These are phyloP conservation scores for Troglohyphantes excavatus DNA, from an alignment of 2,888 invertebrate genomes.

Conservation along the genomic window DNA sequence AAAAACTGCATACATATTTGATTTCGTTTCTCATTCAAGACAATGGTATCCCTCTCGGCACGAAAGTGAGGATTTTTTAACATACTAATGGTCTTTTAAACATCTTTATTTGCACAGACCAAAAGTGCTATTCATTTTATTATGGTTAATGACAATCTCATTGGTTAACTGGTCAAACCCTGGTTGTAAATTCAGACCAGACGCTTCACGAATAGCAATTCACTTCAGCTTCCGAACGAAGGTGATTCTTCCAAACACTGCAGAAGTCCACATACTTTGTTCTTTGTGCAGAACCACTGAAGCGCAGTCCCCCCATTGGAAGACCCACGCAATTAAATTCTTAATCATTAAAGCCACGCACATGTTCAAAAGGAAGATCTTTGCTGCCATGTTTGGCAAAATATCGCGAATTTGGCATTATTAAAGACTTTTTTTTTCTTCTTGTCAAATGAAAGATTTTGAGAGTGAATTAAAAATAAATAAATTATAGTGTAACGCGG, in stretches of 20 bases:
- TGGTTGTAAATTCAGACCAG: background rate
- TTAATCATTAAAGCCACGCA: slow-evolving; percentile 57
- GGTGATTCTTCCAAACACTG: background rate
- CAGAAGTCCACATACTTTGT: slow-evolving; percentile 23
- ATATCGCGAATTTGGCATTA: slow-evolving; percentile 6
- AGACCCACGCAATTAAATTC: slow-evolving; percentile 62
- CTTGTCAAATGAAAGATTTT: no score
- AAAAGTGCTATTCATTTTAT: no score
- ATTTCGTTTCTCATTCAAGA: no score
- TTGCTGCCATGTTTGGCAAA: no score
- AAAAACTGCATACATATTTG: no score
- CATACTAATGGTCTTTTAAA: no score
- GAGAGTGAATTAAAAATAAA: no score
- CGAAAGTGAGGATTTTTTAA: no score
- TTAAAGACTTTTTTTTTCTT: no score
- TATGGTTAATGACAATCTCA: background rate
- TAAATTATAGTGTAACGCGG: no score
- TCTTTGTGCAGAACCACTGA: slow-evolving; percentile 25
- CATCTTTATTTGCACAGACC: no score
- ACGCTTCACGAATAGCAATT: background rate
- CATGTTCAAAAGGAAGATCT: background rate
- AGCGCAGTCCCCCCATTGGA: slow-evolving; percentile 15
- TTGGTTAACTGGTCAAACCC: background rate
- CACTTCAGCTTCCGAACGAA: background rate
- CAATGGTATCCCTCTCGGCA: no score